Evolutionary conservation across 2,888 invertebrate species (phyloP), one percentile per base, ranked within the genome.

Genomic region (Acholoe squamosa): DNA sequence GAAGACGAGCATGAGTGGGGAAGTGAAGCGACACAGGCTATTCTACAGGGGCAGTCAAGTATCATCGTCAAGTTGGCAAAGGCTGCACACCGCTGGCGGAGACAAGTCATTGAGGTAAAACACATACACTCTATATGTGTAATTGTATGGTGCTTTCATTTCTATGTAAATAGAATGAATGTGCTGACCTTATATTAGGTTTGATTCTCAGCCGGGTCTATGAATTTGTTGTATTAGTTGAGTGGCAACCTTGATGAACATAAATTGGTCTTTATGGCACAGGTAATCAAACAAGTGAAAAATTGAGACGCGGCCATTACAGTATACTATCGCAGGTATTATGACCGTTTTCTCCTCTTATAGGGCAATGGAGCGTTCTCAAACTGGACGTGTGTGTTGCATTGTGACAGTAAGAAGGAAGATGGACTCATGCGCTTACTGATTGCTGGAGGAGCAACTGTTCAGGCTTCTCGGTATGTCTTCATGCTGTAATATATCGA

Each of bases 1-100:
- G 98, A 98, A 95, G 97, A 98, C 93, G 96, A 97, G 0, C 98
- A 97, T 95, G 98, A 98, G 95, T 98, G 98, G 97, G 98, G 98
- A 1, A 98, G 98, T 95, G 97, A 97, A 0, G 93, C 93, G 28
- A 95, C 96, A 96, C 0, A 96, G 96, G 91, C 93, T 43, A 93
- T 93, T 80, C 91, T 92, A 7, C 84, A 90, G 16, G 43, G 76
- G 1, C 52, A 51, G n/a, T 28, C 89, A 25, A 14, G 93, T 33
- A 93, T 93, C 76, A 91, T 92, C 5, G 84, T 90, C 19, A 94
- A 94, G 77, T 92, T 96, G 22, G 96, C 96, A 0, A 77, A 92
- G 16, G 95, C 96, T 43, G 96, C 96, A 3, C 93, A 94, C 91
- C 93, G 95, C 22, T 98, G 98, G 98, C 96, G 98, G 0, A 95